A percentile compares a stretch with the other conserved stretches of the same genome.
phyloP scores from a whole-genome alignment of 2,113 vertebrate genomes.

The Festucalex cinctus region DNA sequence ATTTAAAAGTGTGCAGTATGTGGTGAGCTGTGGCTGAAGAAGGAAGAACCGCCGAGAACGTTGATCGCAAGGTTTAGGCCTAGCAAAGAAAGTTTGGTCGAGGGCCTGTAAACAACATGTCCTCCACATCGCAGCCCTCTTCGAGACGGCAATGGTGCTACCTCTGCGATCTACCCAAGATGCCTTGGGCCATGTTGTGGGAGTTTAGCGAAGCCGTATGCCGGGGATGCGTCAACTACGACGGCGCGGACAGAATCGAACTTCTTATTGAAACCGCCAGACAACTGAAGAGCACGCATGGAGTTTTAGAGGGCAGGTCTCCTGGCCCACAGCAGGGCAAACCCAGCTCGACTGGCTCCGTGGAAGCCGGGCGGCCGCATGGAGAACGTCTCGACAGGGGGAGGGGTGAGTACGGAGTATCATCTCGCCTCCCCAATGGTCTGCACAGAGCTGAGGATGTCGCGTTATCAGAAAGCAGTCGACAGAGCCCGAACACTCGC shows the following conservation, averaged over 20 bases:
- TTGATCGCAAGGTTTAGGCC: conserved; percentile 49
- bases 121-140: conserved; percentile 80
- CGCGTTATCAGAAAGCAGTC: conserved; percentile 73
- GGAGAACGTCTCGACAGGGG: conserved; percentile 69
- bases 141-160: conserved; percentile 90
- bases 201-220: conserved; percentile 91
- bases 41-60: conserved; percentile 28
- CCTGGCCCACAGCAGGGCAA: conserved; percentile 80
- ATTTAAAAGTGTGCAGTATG: conserved; percentile 29
- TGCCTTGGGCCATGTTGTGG: conserved; percentile 93
- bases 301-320: conserved; percentile 83
- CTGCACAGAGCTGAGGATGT: conserved; percentile 74
- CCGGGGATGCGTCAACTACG: conserved; percentile 88
- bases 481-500: conserved; percentile 80
- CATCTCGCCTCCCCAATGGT: conserved; percentile 80
- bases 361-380: conserved; percentile 67
- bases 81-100: conserved; percentile 69
- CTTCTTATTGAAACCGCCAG: conserved; percentile 84
- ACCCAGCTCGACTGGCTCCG: conserved; percentile 61
- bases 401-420: conserved; percentile 76
- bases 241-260: conserved; percentile 85
- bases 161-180: conserved; percentile 89
- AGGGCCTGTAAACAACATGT: conserved; percentile 78
- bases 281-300: conserved; percentile 84
- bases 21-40: conserved; percentile 14